Evolutionary conservation across 1,140 invertebrate species (phyloP).

Genomic region (Rhagoletis pomonella): DNA sequence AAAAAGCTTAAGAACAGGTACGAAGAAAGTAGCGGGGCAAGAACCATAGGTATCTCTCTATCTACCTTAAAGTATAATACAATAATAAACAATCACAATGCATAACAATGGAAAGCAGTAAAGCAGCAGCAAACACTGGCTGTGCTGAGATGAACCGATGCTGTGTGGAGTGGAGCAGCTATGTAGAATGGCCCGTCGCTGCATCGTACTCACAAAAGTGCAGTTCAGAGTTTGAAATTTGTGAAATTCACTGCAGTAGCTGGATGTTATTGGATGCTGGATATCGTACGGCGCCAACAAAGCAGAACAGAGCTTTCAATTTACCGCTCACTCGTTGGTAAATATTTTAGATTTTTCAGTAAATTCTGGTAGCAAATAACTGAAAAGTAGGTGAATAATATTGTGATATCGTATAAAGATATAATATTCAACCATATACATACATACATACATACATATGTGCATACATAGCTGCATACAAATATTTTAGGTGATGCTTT

Average conservation of each 20-base stretch:
- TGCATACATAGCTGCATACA: no score
- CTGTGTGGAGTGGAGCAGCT: background rate
- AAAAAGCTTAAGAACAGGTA: background rate
- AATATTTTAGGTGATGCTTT: background rate
- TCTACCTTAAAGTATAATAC: background rate
- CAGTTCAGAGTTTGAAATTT: background rate
- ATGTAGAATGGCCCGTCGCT: background rate
- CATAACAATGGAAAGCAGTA: constrained; percentile 36
- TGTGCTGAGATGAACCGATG: background rate
- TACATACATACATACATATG: background rate
- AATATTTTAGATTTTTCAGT: background rate
- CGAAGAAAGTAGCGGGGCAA: background rate
- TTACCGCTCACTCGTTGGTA: background rate
- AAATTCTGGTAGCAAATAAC: background rate
- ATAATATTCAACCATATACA: background rate
- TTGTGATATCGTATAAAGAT: no score
- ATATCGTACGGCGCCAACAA: background rate
- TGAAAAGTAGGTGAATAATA: no score
- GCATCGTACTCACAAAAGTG: background rate
- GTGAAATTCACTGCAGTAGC: background rate
- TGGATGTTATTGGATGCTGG: background rate
- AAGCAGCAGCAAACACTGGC: background rate
- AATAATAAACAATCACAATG: constrained; percentile 24
- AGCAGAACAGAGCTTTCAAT: background rate
- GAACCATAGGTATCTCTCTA: background rate